Conservation (phyloP, 2,113 vertebrate species). For the Microcebus griseorufus region DNA sequence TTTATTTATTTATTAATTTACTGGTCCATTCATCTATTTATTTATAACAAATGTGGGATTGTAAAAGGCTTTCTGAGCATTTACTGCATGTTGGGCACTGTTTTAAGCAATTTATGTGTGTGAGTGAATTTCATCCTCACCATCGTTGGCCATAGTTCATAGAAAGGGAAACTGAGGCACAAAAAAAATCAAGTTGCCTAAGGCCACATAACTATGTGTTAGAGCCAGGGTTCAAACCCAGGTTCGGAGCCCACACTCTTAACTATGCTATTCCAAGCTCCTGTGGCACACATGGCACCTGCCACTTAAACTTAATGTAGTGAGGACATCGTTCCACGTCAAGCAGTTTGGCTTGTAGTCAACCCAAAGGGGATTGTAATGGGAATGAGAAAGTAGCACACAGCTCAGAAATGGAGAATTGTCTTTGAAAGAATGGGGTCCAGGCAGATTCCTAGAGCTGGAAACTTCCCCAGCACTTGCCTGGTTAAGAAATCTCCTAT, state of each 20-base stretch:
- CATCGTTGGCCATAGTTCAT: background rate
- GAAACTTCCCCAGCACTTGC: background rate
- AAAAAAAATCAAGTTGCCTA: background rate
- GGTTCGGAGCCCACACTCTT: background rate
- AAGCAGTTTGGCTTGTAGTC: background rate
- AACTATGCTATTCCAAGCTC: background rate
- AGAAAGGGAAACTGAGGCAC: background rate
- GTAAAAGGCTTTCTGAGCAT: background rate
- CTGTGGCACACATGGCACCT: too few relatives aligned
- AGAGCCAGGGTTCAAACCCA: background rate
- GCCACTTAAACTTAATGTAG: background rate
- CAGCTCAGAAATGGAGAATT: background rate
- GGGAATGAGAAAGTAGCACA: background rate
- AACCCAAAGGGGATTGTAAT: background rate
- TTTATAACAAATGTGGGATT: background rate
- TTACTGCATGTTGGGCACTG: background rate
- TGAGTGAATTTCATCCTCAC: background rate
- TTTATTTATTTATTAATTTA: background rate
- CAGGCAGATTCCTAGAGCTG: background rate
- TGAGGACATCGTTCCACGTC: background rate
- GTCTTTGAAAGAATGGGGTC: background rate
- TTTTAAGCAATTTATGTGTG: background rate
- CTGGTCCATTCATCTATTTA: background rate
- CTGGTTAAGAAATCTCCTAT: background rate
- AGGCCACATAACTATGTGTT: background rate